Evolutionary conservation across 2,797 vertebrate genomes (phyloP), one percentile per base, ranked within the genome.

Genomic region (Uromys caudimaculatus): DNA sequence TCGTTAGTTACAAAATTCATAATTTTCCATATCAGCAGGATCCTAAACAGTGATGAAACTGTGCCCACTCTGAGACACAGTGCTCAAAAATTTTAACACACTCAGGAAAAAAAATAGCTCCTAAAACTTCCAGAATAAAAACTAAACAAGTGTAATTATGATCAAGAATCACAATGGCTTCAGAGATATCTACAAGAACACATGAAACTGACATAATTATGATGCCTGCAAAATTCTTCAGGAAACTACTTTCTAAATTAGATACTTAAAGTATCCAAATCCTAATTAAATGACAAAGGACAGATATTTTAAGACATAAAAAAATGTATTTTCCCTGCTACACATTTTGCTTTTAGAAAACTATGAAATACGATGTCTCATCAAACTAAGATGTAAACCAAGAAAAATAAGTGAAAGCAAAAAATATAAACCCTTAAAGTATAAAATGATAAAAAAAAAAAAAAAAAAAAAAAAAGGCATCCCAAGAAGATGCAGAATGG

Each of bases 231-330:
- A 92, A 71, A 69, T 38, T 92, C 38, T 56, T 19, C 83, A 77
- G 64, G 44, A 91, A 95, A 96, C 35, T 85, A 44, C 60, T 93
- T 89, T 78, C 78, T 78, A 85, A 90, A 69, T 93, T 85, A 58
- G 32, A 85, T 58, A 92, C 78, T 52, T 79, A 35, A 29, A 69
- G 38, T 32, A 75, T 81, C 4, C 14, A 67, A 58, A n/a, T 56
- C 41, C 27, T 52, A 89, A 78, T 44, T 83, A 69, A 89, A 32
- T 58, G 54, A 35, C 24, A n/a, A 44, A 64, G 29, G 3, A 58
- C 2, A 82, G 58, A 21, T 87, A 84, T 88, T 84, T 96, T 79
- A 29, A 91, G 62, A 90, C 21, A 71, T 47, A 13, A 16, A 19
- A 58, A 47, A 83, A 58, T 32, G n/a, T n/a, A n/a, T 21, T 50